Base-by-base conservation (phyloP, 2,888 invertebrate genomes). In the Latrodectus elegans region DNA sequence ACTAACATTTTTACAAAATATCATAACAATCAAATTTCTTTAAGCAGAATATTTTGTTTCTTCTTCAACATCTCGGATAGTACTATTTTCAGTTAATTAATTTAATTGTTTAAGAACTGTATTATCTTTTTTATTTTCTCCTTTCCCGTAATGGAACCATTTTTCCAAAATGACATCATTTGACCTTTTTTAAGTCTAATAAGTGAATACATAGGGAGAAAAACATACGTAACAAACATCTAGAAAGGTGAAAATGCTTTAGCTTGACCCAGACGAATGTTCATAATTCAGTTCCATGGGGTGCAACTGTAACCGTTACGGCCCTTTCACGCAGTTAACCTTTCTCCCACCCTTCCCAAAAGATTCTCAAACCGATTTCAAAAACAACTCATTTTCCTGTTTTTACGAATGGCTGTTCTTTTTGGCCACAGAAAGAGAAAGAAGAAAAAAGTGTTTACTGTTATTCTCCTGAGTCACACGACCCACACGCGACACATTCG, bases 331-430 rank as follows among this genome's bases (percentile, higher is more conserved):
- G 53, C 73, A 15, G n/a, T 60, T 38, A 82, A 65, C 70, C 83
- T 83, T 83, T 82, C 55, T n/a, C 60, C 60, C 60, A n/a, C n/a
- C 60, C 60, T 60, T 15, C 15, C 60, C 83, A 71, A 76, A 83
- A 76, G 83, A 76, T 76, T 71, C 70, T 65, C 76, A 83, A 75
- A 67, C 75, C 17, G 67, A 68, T 17, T 68, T 68, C 67, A 68
- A 68, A n/a, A 68, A 68, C 67, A 68, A 68, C 67, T 26, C 17
- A 68, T 68, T 22, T 68, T 17, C n/a, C 67, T 8, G 12, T 12
- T 22, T 22, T 17, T 68, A 26, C 67, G 22, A 68, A 68, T 68
- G 67, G 22, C 67, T 17, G 17, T n/a, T 26, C 11, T 26, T 68
- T 11, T 60, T 68, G 8, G 75, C 64, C 67, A 77, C 52, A 26